phyloP scores from a whole-genome alignment of 2,888 invertebrate genomes.

The Odiellus spinosus region DNA sequence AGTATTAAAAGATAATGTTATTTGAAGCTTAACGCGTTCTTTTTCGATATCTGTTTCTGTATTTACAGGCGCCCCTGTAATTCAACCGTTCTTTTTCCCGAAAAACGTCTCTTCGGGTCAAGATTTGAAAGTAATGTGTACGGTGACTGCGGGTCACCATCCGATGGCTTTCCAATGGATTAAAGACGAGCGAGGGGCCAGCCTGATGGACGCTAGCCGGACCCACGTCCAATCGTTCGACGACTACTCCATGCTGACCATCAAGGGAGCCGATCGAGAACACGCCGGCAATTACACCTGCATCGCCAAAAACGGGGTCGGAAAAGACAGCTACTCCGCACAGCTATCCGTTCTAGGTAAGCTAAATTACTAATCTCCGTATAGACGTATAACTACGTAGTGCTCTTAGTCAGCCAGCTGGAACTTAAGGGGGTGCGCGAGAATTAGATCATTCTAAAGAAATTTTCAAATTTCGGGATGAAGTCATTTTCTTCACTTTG shows the following conservation, averaged over 20 bases:
- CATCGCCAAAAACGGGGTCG: slow-evolving; percentile 5
- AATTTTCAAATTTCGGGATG: too few species aligned
- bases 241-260: slow-evolving; percentile 5
- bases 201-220: not conserved
- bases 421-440: too few species aligned
- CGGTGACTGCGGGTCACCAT: not conserved
- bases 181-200: not conserved
- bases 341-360: slow-evolving; percentile 13
- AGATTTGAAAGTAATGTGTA: not conserved
- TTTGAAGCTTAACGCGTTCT: too few species aligned
- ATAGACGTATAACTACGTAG: too few species aligned
- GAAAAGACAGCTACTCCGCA: slow-evolving; percentile 8
- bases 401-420: too few species aligned
- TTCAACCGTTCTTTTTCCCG: slow-evolving; percentile 1
- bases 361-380: too few species aligned
- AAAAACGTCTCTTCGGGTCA: not conserved
- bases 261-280: slow-evolving; percentile 6
- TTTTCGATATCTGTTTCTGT: not conserved
- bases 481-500: too few species aligned
- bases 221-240: not conserved
- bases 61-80: not conserved
- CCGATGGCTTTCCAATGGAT: not conserved
- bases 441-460: too few species aligned
- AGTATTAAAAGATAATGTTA: too few species aligned
- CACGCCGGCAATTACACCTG: slow-evolving; percentile 16